A percentile compares a stretch with the other conserved stretches of the same genome.
These are phyloP conservation scores for Drosophila kanapiae DNA, from an alignment of 1,140 invertebrate genomes.

Conservation along the genomic window DNA sequence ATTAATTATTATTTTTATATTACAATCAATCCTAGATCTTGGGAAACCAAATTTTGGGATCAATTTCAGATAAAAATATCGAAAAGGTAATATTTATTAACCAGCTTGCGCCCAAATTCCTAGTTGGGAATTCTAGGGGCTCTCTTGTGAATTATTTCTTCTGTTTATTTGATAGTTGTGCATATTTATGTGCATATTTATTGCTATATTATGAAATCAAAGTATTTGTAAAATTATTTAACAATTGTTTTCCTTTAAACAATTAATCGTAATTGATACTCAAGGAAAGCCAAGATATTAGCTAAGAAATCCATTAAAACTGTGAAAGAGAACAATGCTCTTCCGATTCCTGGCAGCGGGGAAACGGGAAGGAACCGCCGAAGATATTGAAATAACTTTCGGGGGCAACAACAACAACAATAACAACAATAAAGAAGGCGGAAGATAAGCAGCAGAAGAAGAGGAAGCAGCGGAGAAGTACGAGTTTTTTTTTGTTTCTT, in stretches of 20 bases:
- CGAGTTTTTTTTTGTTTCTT: conserved; percentile 22
- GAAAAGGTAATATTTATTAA: too few relatives aligned
- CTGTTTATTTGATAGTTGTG: too few relatives aligned
- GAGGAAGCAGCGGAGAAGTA: conserved; percentile 1
- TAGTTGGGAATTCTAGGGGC: too few relatives aligned
- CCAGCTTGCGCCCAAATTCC: too few relatives aligned
- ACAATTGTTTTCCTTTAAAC: background rate
- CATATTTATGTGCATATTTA: too few relatives aligned
- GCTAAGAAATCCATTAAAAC: conserved; percentile 20
- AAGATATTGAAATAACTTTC: conserved; percentile 79
- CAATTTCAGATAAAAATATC: too few relatives aligned
- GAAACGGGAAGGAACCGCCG: conserved; percentile 10
- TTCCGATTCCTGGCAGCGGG: background rate
- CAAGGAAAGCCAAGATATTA: conserved; percentile 4
- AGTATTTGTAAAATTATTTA: too few relatives aligned
- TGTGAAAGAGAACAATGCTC: conserved; percentile 8
- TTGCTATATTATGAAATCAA: too few relatives aligned
- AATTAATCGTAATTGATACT: background rate
- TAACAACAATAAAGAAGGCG: conserved; percentile 49
- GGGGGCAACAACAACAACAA: conserved; percentile 30
- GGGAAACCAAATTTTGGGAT: too few relatives aligned
- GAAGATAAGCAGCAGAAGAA: conserved; percentile 61
- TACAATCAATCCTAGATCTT: too few relatives aligned
- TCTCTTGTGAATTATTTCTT: too few relatives aligned
- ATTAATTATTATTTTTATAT: background rate